Evolutionary conservation across 2,888 invertebrate genomes (phyloP).

Genomic region (Cheilosia variabilis): DNA sequence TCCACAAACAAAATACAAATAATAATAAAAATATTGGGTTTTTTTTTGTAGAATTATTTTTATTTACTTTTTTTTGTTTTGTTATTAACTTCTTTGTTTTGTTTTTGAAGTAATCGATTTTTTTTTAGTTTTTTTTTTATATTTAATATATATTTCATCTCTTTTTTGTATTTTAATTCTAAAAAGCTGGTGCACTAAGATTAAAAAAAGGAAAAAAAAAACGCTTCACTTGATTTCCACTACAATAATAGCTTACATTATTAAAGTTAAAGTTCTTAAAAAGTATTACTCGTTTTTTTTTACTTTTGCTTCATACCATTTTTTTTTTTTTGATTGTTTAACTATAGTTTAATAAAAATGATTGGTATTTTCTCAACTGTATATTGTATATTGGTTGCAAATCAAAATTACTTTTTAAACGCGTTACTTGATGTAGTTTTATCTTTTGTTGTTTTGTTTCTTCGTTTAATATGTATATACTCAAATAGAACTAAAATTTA

Average conservation of each 20-base stretch:
- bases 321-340: constrained; percentile 23
- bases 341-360: constrained; percentile 66
- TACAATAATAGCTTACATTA: constrained; percentile 74
- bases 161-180: constrained; percentile 69
- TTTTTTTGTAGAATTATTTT: constrained; percentile 68
- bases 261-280: constrained; percentile 63
- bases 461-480: constrained; percentile 58
- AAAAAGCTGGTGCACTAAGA: constrained; percentile 75
- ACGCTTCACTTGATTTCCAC: constrained; percentile 65
- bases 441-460: constrained; percentile 37
- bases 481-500: constrained; percentile 76
- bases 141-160: constrained; percentile 70
- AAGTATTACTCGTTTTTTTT: constrained; percentile 31
- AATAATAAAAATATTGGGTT: constrained; percentile 29
- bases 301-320: constrained; percentile 40
- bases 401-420: constrained; percentile 74
- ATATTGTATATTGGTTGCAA: constrained; percentile 68
- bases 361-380: constrained; percentile 75
- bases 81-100: constrained; percentile 74
- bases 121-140: constrained; percentile 46
- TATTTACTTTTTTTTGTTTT: constrained; percentile 70
- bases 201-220: constrained; percentile 66
- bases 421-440: constrained; percentile 43
- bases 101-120: constrained; percentile 71
- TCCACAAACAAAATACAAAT: constrained; percentile 20